Conservation (phyloP, 64 coral and sea anemone genomes). For the Porites australiensis region DNA sequence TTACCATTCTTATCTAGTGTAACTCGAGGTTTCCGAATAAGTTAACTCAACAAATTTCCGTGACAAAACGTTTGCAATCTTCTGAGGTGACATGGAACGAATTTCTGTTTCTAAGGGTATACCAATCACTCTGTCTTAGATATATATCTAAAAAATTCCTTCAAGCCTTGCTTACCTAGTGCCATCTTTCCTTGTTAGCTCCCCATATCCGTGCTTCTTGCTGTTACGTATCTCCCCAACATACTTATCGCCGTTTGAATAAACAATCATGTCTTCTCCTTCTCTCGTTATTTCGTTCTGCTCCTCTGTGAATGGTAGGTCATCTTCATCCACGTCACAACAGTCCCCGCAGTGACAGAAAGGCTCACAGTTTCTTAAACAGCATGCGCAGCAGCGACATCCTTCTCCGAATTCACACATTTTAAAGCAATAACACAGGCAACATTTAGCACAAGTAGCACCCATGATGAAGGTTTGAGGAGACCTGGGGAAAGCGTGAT, state of each 20-base stretch:
- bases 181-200: slow-evolving; percentile 43
- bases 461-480: slow-evolving; percentile 1
- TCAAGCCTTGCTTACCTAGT: slow-evolving; percentile 8
- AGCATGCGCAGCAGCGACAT: slow-evolving; percentile 7
- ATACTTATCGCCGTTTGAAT: slow-evolving; percentile 45
- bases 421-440: slow-evolving; percentile 64
- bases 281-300: background rate
- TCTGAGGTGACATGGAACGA: too few species aligned
- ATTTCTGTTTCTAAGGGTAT: too few species aligned
- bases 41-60: too few species aligned
- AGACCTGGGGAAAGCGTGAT: background rate
- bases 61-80: too few species aligned
- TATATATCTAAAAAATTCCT: too few species aligned
- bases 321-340: slow-evolving; percentile 50
- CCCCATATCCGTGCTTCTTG: slow-evolving; percentile 63
- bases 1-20: too few species aligned
- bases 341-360: slow-evolving; percentile 67
- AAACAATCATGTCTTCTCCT: slow-evolving; percentile 34
- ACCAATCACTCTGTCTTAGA: too few species aligned
- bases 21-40: too few species aligned
- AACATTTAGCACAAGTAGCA: slow-evolving; percentile 49
- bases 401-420: slow-evolving; percentile 23
- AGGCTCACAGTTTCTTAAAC: background rate
- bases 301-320: background rate
- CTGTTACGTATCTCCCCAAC: slow-evolving; percentile 23